Evolutionary conservation across 2,113 vertebrate species (phyloP).

Genomic region (Rhabdornis inornatus): DNA sequence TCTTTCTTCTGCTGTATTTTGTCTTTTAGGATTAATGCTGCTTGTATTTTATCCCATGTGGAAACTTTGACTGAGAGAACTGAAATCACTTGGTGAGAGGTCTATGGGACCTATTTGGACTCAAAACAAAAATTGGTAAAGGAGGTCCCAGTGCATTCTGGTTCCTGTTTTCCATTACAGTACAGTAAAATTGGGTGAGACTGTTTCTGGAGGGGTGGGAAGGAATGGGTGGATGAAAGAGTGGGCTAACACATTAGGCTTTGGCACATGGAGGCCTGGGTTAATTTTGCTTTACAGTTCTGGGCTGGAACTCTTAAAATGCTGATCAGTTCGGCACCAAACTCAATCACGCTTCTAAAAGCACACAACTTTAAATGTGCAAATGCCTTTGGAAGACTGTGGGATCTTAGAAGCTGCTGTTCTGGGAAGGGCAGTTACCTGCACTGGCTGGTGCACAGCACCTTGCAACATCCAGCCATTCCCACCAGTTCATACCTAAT

Average conservation of each 20-base stretch:
- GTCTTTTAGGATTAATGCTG: not conserved
- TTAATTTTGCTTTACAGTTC: not conserved
- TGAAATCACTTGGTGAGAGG: not conserved
- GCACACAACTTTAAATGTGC: not conserved
- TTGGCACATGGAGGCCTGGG: not conserved
- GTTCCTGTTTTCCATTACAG: slow-evolving; percentile 27
- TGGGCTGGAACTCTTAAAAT: not conserved
- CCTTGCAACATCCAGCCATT: accelerated
- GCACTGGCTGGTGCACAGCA: not conserved
- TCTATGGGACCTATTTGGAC: not conserved
- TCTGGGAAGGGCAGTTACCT: not conserved
- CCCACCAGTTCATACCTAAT: not conserved
- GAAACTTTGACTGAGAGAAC: not conserved
- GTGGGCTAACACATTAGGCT: not conserved
- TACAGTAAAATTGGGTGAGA: slow-evolving; percentile 26
- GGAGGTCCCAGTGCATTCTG: not conserved
- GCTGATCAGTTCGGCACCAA: not conserved
- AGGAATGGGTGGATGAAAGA: slow-evolving; percentile 34
- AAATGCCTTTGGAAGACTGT: not conserved
- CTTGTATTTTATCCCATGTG: not conserved
- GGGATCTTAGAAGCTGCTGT: not conserved
- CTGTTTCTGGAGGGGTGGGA: slow-evolving; percentile 9
- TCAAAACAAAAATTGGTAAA: not conserved
- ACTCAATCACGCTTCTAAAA: not conserved
- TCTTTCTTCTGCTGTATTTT: not conserved